Conservation (phyloP, 1,140 invertebrate genomes). For the Pygmarrhopalites habei region DNA sequence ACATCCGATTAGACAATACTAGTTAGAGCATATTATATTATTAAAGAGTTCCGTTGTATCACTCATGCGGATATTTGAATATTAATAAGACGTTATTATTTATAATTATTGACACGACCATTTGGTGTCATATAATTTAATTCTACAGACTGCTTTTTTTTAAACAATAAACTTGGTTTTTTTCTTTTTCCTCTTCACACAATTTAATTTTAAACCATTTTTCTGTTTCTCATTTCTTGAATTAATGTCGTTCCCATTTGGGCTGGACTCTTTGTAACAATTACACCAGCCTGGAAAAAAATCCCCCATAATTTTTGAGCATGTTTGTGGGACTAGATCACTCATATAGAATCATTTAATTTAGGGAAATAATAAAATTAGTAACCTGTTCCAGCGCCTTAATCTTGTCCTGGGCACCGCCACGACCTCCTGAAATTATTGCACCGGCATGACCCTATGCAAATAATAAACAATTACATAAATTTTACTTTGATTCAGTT, state of each 20-base stretch:
- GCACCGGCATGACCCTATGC: slow-evolving; percentile 99
- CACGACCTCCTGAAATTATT: slow-evolving; percentile 97
- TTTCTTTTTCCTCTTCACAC: not conserved
- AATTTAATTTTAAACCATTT: slow-evolving; percentile 12
- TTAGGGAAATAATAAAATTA: slow-evolving; percentile 1
- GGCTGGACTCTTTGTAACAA: slow-evolving; percentile 90
- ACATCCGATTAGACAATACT: too few relatives aligned
- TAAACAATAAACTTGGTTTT: not conserved
- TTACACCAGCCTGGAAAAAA: slow-evolving; percentile 71
- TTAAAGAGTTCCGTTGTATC: too few relatives aligned
- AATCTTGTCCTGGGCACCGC: slow-evolving; percentile 97
- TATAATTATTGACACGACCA: too few relatives aligned
- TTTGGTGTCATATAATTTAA: too few relatives aligned
- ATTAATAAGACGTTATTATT: too few relatives aligned
- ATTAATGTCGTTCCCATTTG: slow-evolving; percentile 86
- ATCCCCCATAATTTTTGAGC: too few relatives aligned
- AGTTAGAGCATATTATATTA: too few relatives aligned
- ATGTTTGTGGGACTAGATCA: too few relatives aligned
- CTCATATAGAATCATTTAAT: too few relatives aligned
- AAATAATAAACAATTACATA: too few relatives aligned
- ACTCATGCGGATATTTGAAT: too few relatives aligned
- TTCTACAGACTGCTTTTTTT: not conserved
- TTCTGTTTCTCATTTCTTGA: slow-evolving; percentile 65
- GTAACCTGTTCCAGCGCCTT: slow-evolving; percentile 80
- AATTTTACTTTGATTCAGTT: too few relatives aligned